Conservation (phyloP, 2,797 vertebrate genomes). For the Discoglossus pictus region DNA sequence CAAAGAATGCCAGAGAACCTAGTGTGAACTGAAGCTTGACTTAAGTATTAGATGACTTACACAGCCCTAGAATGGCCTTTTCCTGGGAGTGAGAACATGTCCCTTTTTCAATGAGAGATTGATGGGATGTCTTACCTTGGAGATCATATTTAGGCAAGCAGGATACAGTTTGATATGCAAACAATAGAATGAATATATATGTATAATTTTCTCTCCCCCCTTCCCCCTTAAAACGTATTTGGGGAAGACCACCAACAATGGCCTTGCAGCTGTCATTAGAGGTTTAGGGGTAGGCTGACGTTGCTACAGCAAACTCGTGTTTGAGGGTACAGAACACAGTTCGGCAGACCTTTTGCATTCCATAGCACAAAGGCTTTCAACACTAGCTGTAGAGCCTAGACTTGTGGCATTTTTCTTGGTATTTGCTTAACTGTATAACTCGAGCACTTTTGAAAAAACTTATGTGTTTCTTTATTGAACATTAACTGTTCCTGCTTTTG, state of each 20-base stretch:
- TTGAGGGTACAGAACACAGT: not conserved
- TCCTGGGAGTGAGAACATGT: conserved; percentile 48
- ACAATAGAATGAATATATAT: conserved; percentile 26
- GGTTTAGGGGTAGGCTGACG: not conserved
- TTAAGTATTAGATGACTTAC: conserved; percentile 47
- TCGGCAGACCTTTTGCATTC: conserved; percentile 11
- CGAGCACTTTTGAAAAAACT: too few relatives aligned
- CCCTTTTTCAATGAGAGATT: conserved; percentile 52
- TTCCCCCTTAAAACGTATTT: conserved; percentile 1
- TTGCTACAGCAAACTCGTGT: conserved; percentile 10
- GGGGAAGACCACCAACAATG: conserved; percentile 39
- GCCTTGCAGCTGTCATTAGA: conserved; percentile 21
- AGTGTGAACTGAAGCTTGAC: conserved; percentile 51
- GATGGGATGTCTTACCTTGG: conserved; percentile 32
- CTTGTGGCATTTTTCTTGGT: not conserved
- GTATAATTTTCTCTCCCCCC: not conserved
- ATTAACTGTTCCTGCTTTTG: too few relatives aligned
- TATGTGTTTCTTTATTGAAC: too few relatives aligned
- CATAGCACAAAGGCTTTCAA: conserved; percentile 13
- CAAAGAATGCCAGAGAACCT: conserved; percentile 48
- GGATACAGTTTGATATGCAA: conserved; percentile 39
- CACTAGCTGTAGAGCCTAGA: not conserved
- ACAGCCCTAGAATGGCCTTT: conserved; percentile 37
- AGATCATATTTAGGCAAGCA: conserved; percentile 30
- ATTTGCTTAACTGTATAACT: too few relatives aligned